Evolutionary conservation across 2,888 invertebrate genomes (phyloP), one percentile per base, ranked within the genome.

Genomic region (Dolomedes plantarius): DNA sequence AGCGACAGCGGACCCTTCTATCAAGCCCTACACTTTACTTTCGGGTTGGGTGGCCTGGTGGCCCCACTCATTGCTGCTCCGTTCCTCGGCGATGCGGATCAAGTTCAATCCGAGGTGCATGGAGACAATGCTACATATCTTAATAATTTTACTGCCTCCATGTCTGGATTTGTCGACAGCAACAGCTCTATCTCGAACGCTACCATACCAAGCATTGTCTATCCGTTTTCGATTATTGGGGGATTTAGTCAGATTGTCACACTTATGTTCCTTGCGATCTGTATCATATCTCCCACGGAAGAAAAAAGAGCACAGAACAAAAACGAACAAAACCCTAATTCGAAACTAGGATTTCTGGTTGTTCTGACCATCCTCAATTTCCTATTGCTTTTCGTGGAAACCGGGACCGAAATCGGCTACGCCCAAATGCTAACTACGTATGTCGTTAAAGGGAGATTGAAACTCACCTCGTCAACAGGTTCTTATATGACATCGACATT

Each of bases 21-120:
- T 90, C 92, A 92, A 89, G 90, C 91, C 1, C 89, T 92, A 50
- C 92, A 92, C 88, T 92, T 92, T 89, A 90, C 91, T 19, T 92
- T 92, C 89, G 92, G 92, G 6, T 88, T 92, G 5, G 92, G 92
- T 27, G 92, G 92, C 0, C 92, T 92, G 80, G 89, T 92, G 27
- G 92, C 92, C 6, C 92, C 92, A 2, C 89, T 92, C 2, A 88
- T 92, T n/a, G 91, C 92, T 6, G 90, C 90, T 46, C 92, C 92
- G 9, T 92, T 92, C 88, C 89, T 91, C 27, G 86, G 86, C 13
- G 16, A 67, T 19, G 74, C 19, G n/a, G 28, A 28, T 16, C 32
- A 27, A 28, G 32, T 62, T 23, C 19, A 16, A 16, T 1, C 32
- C 6, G 5, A 9, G 6, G 9, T 36, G 9, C 36, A 36, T 5